Evolutionary conservation across 92 coral and sea anemone species (phyloP).

Genomic region (Ricordea florida): DNA sequence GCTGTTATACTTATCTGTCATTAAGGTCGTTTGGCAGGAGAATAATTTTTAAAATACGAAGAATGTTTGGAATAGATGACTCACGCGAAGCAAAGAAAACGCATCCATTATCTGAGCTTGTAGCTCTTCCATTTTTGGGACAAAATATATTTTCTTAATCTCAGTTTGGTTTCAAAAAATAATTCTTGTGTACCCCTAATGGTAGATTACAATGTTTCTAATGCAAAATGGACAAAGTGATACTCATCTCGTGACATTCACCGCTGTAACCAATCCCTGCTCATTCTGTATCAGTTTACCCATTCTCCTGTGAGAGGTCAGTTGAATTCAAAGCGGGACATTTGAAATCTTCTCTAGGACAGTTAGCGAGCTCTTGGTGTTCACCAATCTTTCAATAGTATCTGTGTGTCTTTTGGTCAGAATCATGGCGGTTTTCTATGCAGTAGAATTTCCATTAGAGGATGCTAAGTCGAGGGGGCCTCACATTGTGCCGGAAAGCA

Average conservation of each 20-base stretch:
- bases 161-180: constrained; percentile 9
- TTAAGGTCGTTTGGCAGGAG: constrained; percentile 1
- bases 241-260: not conserved
- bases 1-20: constrained; percentile 9
- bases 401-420: not conserved
- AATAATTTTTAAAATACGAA: not conserved
- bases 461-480: constrained; percentile 40
- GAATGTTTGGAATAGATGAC: constrained; percentile 8
- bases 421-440: constrained; percentile 14
- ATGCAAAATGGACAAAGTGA: constrained; percentile 1
- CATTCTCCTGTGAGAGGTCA: constrained; percentile 19
- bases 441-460: constrained; percentile 38
- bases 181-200: not conserved
- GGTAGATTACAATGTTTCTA: constrained; percentile 4
- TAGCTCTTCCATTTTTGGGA: constrained; percentile 4
- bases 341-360: constrained; percentile 16
- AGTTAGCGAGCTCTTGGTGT: constrained; percentile 16
- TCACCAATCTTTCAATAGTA: constrained; percentile 3
- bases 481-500: constrained; percentile 39
- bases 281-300: constrained; percentile 1
- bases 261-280: constrained; percentile 17
- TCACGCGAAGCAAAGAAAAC: not conserved
- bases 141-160: constrained; percentile 13
- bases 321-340: constrained; percentile 19
- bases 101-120: constrained; percentile 9